Evolutionary conservation across 2,113 vertebrate genomes (phyloP).

Genomic region (Pontoporia blainvillei): DNA sequence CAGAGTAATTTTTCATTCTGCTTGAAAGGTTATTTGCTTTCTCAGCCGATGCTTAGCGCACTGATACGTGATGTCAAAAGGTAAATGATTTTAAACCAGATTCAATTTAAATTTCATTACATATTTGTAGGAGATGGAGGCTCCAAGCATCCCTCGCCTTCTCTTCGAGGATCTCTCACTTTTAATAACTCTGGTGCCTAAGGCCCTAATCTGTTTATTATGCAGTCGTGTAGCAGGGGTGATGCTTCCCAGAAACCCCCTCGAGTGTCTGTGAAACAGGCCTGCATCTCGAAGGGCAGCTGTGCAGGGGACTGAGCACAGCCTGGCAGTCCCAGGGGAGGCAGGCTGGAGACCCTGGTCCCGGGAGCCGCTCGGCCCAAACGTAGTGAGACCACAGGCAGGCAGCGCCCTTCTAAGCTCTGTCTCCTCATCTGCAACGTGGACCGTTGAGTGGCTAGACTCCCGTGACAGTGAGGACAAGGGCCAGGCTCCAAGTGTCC

Average conservation of each 20-base stretch:
- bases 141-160: conserved; percentile 61
- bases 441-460: rapidly evolving
- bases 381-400: rapidly evolving
- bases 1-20: conserved; percentile 89
- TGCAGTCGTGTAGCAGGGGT: conserved; percentile 51
- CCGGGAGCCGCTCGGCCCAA: too few relatives aligned
- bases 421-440: rapidly evolving
- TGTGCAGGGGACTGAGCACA: background rate
- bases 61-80: conserved; percentile 81
- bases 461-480: rapidly evolving
- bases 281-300: background rate
- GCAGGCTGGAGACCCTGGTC: background rate
- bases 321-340: background rate
- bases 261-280: conserved; percentile 64
- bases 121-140: conserved; percentile 74
- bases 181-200: conserved; percentile 77
- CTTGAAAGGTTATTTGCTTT: conserved; percentile 85
- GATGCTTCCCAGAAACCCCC: conserved; percentile 59
- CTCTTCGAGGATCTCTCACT: conserved; percentile 73
- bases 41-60: conserved; percentile 72
- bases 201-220: conserved; percentile 78
- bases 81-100: conserved; percentile 89
- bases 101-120: conserved; percentile 88
- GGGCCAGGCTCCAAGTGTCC: rapidly evolving
- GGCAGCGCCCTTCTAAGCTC: rapidly evolving